Percentiles rank a stretch among this genome's conserved stretches.
These are phyloP conservation scores for Hypomesus transpacificus DNA, from an alignment of 2,113 vertebrate genomes.

Conservation along the genomic window DNA sequence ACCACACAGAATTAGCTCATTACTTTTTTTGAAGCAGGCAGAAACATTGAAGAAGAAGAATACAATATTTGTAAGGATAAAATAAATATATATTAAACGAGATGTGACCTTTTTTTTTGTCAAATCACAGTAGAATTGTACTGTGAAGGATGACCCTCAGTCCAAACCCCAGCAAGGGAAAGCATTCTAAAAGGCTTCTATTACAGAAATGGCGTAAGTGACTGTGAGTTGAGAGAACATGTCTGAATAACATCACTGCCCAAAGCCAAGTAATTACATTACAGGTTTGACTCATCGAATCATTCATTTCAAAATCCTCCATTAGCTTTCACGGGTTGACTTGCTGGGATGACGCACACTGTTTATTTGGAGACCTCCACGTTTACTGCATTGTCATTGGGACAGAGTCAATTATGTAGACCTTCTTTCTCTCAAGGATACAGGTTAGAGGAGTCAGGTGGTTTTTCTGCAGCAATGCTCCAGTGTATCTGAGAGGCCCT, in stretches of 20 bases:
- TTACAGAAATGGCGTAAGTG: too few relatives aligned
- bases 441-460: constrained; percentile 8
- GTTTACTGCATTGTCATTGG: constrained; percentile 27
- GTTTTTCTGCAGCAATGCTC: neutral
- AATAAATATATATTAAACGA: too few relatives aligned
- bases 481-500: neutral
- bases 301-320: constrained; percentile 17
- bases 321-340: constrained; percentile 21
- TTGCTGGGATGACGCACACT: constrained; percentile 1
- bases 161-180: too few relatives aligned
- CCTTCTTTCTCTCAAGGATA: constrained; percentile 19
- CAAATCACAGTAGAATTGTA: too few relatives aligned
- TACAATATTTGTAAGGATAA: too few relatives aligned
- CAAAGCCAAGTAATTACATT: constrained; percentile 6
- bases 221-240: neutral
- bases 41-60: too few relatives aligned
- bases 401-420: constrained; percentile 19
- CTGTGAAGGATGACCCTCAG: too few relatives aligned
- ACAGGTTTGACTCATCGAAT: constrained; percentile 13
- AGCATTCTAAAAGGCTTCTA: too few relatives aligned
- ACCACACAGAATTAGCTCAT: too few relatives aligned
- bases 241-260: neutral
- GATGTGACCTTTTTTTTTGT: too few relatives aligned
- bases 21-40: too few relatives aligned
- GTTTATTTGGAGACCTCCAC: constrained; percentile 16